These are phyloP conservation scores for Hylaea fasciaria DNA, from an alignment of 2,888 invertebrate genomes.

Conservation along the genomic window DNA sequence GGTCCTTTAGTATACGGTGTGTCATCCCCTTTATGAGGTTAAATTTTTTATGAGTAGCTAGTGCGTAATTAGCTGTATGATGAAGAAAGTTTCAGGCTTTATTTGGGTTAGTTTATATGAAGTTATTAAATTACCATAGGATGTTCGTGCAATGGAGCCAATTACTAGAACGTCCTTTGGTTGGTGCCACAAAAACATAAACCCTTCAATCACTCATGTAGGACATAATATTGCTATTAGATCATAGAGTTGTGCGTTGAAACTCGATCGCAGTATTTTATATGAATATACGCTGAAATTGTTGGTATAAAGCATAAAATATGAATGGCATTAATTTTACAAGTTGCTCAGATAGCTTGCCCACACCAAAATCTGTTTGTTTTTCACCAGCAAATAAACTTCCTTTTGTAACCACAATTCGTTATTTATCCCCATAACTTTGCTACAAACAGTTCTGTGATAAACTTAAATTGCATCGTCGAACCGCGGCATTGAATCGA, in stretches of 20 bases:
- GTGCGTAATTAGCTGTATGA: constrained; percentile 1
- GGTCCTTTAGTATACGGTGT: constrained; percentile 17
- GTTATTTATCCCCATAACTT: constrained; percentile 26
- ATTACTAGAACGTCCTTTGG: no score
- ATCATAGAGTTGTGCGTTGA: no score
- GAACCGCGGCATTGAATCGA: constrained; percentile 47
- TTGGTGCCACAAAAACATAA: no score
- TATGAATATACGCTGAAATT: no score
- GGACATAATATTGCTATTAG: no score
- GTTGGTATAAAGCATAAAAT: no score
- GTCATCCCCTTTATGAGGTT: constrained; percentile 23
- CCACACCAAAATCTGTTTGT: background rate
- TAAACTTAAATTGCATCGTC: constrained; percentile 57
- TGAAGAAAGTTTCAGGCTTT: background rate
- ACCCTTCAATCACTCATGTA: no score
- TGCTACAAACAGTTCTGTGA: constrained; percentile 34
- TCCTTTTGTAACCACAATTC: constrained; percentile 3
- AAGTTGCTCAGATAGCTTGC: background rate
- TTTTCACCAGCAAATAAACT: constrained; percentile 10
- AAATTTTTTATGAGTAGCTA: constrained; percentile 22
- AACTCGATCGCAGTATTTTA: no score
- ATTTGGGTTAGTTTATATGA: background rate
- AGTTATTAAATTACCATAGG: no score
- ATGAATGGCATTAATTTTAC: background rate
- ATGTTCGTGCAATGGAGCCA: no score